Evolutionary conservation across 2,797 vertebrate species (phyloP), one percentile per base, ranked within the genome.

Genomic region (Smutsia temminckii): DNA sequence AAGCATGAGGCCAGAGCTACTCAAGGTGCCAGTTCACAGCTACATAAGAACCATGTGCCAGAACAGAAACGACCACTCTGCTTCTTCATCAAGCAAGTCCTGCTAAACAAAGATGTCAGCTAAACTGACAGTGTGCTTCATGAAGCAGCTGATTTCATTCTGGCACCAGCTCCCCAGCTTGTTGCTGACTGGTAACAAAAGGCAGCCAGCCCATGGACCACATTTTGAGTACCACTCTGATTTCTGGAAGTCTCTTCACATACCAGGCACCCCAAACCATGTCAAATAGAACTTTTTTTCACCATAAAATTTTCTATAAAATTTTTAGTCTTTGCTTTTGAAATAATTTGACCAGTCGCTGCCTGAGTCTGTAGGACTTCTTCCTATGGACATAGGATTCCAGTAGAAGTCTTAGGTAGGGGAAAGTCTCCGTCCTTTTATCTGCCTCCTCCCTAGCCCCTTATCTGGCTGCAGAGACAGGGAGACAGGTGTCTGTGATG

Each of bases 121-220:
- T 16, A 8, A 9, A n/a, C 0, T 12, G 34, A 42, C 1, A 1
- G 9, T 7, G 8, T 5, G 5, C 51, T 10, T 78, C 6, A 6
- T 0, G 10, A 55, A 2, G 16, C 21, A 2, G 49, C 0, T 0
- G 20, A 74, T 0, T 53, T 21, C 23, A 16, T 46, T 12, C 57
- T 18, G 8, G 23, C 23, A 8, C 2, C 0, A 7, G 68, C 11
- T 66, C 37, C 20, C 8, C 3, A 57, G 21, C 53, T 79, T 9
- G 3, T 0, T 59, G n/a, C 25, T n/a, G 32, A 66, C 8, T 14
- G 40, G 3, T 71, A 57, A 57, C 83, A 29, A 20, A 3, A 0
- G 12, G n/a, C 37, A 53, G 59, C 32, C 7, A 11, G 49, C 14
- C 29, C 12, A n/a, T 0, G 23, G 55, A 17, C 74, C 79, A 42